phyloP scores from a whole-genome alignment of 2,113 vertebrate genomes.

The Gymnocephalus cernua region DNA sequence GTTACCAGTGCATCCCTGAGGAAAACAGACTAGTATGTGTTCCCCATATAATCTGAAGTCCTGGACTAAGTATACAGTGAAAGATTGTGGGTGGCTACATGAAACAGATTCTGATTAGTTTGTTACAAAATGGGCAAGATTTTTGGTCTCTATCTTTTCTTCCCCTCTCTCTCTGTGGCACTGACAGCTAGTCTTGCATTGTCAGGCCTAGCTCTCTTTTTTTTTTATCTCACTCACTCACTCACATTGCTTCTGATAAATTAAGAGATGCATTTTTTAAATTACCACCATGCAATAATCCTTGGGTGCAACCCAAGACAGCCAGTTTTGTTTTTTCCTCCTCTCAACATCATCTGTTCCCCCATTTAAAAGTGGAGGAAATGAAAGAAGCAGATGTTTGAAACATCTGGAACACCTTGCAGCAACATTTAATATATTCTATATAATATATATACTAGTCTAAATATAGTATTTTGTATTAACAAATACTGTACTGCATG shows the following conservation, averaged over 20 bases:
- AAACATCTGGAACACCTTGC: background rate
- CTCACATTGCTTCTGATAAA: background rate
- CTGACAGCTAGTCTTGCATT: background rate
- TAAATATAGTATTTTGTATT: too few species aligned
- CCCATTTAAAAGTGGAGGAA: background rate
- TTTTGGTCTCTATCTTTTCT: background rate
- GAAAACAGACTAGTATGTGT: background rate
- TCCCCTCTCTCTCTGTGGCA: background rate
- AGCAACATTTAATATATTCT: background rate
- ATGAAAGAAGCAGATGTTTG: background rate
- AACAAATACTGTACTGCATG: too few species aligned
- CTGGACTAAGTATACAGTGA: background rate
- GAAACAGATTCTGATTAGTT: background rate
- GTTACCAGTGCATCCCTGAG: background rate
- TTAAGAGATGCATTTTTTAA: background rate
- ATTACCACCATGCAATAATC: background rate
- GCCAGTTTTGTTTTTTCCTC: background rate
- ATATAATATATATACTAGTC: too few species aligned
- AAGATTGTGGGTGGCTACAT: background rate
- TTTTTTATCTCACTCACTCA: background rate
- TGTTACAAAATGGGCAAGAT: background rate
- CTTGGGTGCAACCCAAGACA: background rate
- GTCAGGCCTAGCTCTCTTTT: too few species aligned
- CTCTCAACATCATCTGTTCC: background rate
- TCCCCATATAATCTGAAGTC: too few species aligned